Conservation (phyloP, 2,888 invertebrate genomes). For the Meteorus cinctellus region DNA sequence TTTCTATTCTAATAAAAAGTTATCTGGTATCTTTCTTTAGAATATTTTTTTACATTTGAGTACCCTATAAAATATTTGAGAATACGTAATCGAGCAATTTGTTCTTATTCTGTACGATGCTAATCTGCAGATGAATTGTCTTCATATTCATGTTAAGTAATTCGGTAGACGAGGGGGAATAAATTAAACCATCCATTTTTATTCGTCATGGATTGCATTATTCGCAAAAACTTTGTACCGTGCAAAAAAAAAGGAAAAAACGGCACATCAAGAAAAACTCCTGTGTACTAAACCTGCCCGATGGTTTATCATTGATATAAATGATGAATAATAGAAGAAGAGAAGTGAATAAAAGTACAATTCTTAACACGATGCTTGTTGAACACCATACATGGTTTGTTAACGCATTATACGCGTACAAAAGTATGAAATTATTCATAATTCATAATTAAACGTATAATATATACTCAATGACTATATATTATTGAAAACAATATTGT, state of each 20-base stretch:
- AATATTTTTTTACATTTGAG: not conserved
- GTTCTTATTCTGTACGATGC: not conserved
- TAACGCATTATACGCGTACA: too few relatives aligned
- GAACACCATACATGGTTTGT: too few relatives aligned
- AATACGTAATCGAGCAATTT: slow-evolving; percentile 5
- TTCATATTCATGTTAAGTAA: not conserved
- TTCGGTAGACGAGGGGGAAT: not conserved
- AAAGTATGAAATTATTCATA: not conserved
- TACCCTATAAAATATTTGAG: not conserved
- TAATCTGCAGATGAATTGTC: not conserved
- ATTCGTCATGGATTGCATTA: not conserved
- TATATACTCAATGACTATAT: too few relatives aligned
- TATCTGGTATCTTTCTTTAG: too few relatives aligned
- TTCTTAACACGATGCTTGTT: not conserved
- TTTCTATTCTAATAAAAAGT: too few relatives aligned
- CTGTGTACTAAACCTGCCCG: not conserved
- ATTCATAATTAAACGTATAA: not conserved
- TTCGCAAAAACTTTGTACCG: not conserved
- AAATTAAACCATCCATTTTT: slow-evolving; percentile 9
- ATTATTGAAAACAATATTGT: not conserved
- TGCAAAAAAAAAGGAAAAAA: not conserved
- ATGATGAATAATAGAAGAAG: not conserved
- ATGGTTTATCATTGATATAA: not conserved
- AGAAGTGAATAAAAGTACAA: not conserved
- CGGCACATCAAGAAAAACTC: not conserved